phyloP scores from a whole-genome alignment of 2,888 invertebrate genomes.

The Calliscelio sp. region DNA sequence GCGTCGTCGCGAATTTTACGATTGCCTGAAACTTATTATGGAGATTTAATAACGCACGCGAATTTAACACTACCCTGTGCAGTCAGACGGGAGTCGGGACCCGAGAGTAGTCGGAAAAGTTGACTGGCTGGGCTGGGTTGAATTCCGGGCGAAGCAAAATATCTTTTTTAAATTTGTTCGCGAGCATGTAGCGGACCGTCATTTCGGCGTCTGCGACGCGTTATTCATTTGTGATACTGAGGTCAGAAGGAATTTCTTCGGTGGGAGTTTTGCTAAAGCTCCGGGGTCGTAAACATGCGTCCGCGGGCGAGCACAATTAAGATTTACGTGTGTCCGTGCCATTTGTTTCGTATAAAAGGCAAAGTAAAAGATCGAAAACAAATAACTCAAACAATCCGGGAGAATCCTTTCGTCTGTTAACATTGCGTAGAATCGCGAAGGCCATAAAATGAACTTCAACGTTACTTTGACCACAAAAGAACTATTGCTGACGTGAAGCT shows the following conservation, averaged over 20 bases:
- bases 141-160: conserved; percentile 39
- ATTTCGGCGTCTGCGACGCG: conserved; percentile 17
- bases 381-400: conserved; percentile 58
- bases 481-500: conserved; percentile 54
- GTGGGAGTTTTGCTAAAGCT: too few relatives aligned
- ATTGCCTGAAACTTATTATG: conserved; percentile 73
- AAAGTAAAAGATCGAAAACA: conserved; percentile 56
- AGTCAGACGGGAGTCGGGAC: conserved; percentile 52
- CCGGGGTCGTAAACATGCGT: conserved; percentile 43
- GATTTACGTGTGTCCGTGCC: conserved; percentile 53
- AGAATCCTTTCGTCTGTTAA: conserved; percentile 63
- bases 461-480: conserved; percentile 68
- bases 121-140: conserved; percentile 34
- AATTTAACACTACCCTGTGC: conserved; percentile 63
- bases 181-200: not conserved
- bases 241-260: too few relatives aligned
- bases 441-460: conserved; percentile 62
- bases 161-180: conserved; percentile 60
- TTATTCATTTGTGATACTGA: too few relatives aligned
- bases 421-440: conserved; percentile 58
- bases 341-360: conserved; percentile 58
- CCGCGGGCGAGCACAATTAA: too few relatives aligned
- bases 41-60: conserved; percentile 71
- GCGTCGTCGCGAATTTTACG: conserved; percentile 70
- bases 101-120: conserved; percentile 50